phyloP scores from a whole-genome alignment of 2,888 invertebrate genomes.

The Poecilus cupreus region DNA sequence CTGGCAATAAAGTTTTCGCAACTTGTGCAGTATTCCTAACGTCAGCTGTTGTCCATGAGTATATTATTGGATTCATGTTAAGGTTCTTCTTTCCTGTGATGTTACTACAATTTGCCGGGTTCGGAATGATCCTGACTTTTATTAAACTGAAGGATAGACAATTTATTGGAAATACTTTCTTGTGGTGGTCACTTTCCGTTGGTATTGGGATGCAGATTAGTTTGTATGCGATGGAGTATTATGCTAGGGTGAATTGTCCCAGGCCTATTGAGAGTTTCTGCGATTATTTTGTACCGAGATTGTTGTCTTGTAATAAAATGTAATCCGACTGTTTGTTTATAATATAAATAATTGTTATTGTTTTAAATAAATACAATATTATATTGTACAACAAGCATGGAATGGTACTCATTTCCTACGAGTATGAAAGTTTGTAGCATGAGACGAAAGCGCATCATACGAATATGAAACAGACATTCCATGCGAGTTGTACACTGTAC shows the following conservation, averaged over 20 bases:
- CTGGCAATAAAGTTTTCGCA: constrained; percentile 72
- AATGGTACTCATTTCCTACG: too few species aligned
- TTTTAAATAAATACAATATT: constrained; percentile 13
- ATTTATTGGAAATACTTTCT: constrained; percentile 82
- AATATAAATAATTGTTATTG: neutral
- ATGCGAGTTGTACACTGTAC: too few species aligned
- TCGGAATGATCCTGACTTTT: constrained; percentile 78
- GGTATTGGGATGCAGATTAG: constrained; percentile 87
- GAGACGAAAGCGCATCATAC: too few species aligned
- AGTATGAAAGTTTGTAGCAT: too few species aligned
- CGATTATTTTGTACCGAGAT: constrained; percentile 44
- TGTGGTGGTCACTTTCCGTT: constrained; percentile 87
- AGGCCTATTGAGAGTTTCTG: constrained; percentile 66
- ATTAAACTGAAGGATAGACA: constrained; percentile 71
- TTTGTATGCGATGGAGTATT: constrained; percentile 90
- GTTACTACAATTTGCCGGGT: constrained; percentile 83
- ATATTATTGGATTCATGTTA: constrained; percentile 85
- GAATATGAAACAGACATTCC: too few species aligned
- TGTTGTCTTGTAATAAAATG: constrained; percentile 10
- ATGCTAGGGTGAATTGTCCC: constrained; percentile 85
- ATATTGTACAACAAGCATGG: neutral
- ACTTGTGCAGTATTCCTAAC: constrained; percentile 83
- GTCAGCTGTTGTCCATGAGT: constrained; percentile 92
- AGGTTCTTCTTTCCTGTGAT: constrained; percentile 93
- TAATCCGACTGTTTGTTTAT: neutral